A percentile compares a stretch with the other conserved stretches of the same genome.
Evolutionary conservation across 2,797 vertebrate genomes (phyloP).

Genomic region (Agapornis canus): DNA sequence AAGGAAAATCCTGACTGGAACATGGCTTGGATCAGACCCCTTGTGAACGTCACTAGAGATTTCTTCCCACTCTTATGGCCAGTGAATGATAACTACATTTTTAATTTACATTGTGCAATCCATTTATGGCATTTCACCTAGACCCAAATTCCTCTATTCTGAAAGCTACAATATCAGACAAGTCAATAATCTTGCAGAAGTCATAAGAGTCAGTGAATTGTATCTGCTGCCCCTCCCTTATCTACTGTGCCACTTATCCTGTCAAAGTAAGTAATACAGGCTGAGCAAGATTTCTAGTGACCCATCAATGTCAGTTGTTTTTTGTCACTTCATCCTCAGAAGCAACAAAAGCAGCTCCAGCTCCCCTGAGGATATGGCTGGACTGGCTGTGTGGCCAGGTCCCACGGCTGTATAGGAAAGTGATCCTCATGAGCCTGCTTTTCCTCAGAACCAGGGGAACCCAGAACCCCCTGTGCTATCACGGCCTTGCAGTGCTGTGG

Average conservation of each 20-base stretch:
- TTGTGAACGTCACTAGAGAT: neutral
- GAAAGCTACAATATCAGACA: neutral
- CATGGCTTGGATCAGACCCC: neutral
- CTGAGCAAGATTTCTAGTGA: neutral
- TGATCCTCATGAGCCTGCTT: neutral
- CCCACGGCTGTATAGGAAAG: neutral
- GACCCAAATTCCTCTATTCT: neutral
- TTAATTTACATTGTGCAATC: neutral
- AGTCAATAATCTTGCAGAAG: neutral
- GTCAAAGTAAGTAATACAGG: neutral
- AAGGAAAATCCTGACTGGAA: neutral
- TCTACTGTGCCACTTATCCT: neutral
- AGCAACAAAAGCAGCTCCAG: neutral
- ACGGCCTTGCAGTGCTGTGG: neutral
- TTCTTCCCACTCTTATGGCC: neutral
- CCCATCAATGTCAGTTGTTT: rapidly evolving
- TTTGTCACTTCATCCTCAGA: neutral
- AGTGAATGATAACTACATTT: rapidly evolving
- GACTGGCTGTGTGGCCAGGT: neutral
- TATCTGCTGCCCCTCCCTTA: neutral
- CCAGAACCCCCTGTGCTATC: neutral
- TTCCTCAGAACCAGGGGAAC: neutral
- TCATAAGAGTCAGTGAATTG: rapidly evolving
- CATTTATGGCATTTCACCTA: neutral
- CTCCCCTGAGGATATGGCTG: rapidly evolving